Evolutionary conservation across 2,113 vertebrate genomes (phyloP), one percentile per base, ranked within the genome.

Genomic region (Semicossyphus pulcher): DNA sequence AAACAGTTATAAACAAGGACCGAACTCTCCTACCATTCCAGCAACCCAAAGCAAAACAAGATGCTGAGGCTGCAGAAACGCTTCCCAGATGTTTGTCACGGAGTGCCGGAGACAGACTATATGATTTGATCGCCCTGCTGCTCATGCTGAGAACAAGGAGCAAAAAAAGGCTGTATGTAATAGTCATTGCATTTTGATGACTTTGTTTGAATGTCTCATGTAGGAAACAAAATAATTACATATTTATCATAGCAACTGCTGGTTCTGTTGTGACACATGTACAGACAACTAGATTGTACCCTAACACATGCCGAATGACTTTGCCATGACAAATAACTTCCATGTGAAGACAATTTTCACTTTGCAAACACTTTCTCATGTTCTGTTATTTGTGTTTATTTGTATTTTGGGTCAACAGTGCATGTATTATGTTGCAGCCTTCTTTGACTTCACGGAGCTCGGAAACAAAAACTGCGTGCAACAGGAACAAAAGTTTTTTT

Each of bases 61-160:
- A 81, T 85, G 81, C 85, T 86, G 61, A 78, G 28, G 56, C 81
- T 76, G 65, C 80, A 54, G 73, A 83, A 87, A 81, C 62, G 45
- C 59, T 59, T 72, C 56, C 85, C 88, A 90, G 83, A 90, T 88
- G 85, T 85, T 65, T 26, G 42, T 71, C 63, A 62, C 69, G 58
- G 58, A 29, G 80, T 21, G 49, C 34, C 57, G 37, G 66, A 57
- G 71, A 23, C 54, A 31, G 61, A 32, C 36, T 64, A 51, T 31
- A 36, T 25, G 7, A 23, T 32, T 16, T 9, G 41, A 73, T 68
- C 16, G 3, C 44, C 59, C 28, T 32, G 52, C 65, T 70, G 70
- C 52, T 73, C 20, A 20, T 10, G 34, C 36, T 41, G 45, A 67
- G 63, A 18, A 63, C 65, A 61, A 41, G 60, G 34, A 51, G 67